Evolutionary conservation across 2,797 vertebrate species (phyloP).

Genomic region (Typhlichthys subterraneus): DNA sequence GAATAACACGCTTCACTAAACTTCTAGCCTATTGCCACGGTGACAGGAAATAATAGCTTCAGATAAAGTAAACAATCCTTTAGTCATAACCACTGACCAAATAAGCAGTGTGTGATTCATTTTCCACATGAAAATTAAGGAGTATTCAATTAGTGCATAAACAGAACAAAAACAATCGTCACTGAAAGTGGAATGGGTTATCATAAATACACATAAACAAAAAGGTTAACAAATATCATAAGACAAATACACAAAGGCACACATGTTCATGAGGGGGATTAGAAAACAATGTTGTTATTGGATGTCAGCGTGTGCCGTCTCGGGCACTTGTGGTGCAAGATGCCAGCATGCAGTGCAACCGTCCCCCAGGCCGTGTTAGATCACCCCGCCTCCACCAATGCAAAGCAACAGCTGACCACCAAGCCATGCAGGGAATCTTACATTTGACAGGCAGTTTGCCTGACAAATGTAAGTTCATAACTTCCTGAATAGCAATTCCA

Average conservation of each 20-base stretch:
- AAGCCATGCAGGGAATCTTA: constrained; percentile 62
- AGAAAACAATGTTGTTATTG: constrained; percentile 22
- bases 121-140: constrained; percentile 19
- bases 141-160: constrained; percentile 25
- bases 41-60: constrained; percentile 21
- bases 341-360: constrained; percentile 45
- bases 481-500: constrained; percentile 33
- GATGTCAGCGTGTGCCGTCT: constrained; percentile 1
- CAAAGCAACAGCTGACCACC: constrained; percentile 60
- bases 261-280: constrained; percentile 13
- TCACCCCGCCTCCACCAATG: constrained; percentile 44
- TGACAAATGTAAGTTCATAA: constrained; percentile 36
- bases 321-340: not conserved
- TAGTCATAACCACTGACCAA: constrained; percentile 14
- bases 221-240: constrained; percentile 10
- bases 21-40: too few relatives aligned
- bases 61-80: constrained; percentile 15
- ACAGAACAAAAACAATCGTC: constrained; percentile 14
- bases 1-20: constrained; percentile 2
- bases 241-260: constrained; percentile 4
- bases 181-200: constrained; percentile 20
- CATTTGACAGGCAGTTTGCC: constrained; percentile 48
- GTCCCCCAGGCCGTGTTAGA: constrained; percentile 25
- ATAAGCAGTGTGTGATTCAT: constrained; percentile 56
- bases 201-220: constrained; percentile 22